These are phyloP conservation scores for Phodopus roborovskii DNA, from an alignment of 2,113 vertebrate species.

Conservation along the genomic window DNA sequence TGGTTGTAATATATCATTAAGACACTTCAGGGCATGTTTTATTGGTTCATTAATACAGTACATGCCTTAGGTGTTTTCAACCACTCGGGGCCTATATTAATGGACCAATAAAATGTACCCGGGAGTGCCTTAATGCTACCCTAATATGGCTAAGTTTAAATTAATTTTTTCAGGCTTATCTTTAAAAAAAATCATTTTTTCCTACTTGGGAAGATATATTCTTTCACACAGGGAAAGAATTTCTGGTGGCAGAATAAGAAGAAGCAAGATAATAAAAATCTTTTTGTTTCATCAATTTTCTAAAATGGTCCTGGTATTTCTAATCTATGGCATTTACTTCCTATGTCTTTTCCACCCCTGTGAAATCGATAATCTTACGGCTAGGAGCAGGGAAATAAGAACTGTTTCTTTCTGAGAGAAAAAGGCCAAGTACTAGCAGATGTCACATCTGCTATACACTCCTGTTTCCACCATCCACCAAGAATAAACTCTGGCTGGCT, in stretches of 20 bases:
- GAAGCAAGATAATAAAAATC: conserved; percentile 73
- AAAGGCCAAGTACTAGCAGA: neutral
- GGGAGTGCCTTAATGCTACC: conserved; percentile 85
- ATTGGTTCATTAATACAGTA: conserved; percentile 90
- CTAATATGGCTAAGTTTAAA: conserved; percentile 87
- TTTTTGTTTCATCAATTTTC: conserved; percentile 37
- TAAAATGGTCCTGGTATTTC: conserved; percentile 13
- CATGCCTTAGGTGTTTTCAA: conserved; percentile 89
- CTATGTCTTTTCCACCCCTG: neutral
- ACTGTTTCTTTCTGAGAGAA: neutral
- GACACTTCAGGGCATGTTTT: conserved; percentile 87
- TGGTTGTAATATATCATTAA: conserved; percentile 86
- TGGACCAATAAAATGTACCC: conserved; percentile 89
- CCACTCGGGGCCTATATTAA: conserved; percentile 90
- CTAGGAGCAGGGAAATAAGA: neutral
- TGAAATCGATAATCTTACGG: neutral
- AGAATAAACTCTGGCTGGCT: neutral
- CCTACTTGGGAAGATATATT: conserved; percentile 83
- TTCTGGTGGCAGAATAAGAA: conserved; percentile 73
- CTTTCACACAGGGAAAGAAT: conserved; percentile 61
- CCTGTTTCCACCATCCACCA: neutral
- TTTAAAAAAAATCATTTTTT: conserved; percentile 88
- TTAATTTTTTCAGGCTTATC: conserved; percentile 87
- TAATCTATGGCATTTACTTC: conserved; percentile 55
- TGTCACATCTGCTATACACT: neutral